These are phyloP conservation scores for Corythaeola cristata DNA, from an alignment of 2,113 vertebrate species.

Conservation along the genomic window DNA sequence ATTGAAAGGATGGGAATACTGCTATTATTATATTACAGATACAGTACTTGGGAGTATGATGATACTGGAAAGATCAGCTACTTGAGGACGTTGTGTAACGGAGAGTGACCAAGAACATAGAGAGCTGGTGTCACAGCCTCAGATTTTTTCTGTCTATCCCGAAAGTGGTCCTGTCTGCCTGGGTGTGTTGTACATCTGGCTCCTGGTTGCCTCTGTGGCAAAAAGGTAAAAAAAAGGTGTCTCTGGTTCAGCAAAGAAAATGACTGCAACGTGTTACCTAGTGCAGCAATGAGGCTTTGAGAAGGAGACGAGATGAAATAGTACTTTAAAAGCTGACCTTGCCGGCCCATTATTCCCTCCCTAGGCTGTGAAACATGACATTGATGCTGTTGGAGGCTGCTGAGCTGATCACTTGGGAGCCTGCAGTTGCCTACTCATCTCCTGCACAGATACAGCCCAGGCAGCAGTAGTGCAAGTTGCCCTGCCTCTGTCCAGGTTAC, in stretches of 20 bases:
- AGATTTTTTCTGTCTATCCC: not conserved
- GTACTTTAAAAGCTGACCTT: constrained; percentile 29
- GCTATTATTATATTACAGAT: not conserved
- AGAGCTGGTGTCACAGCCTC: not conserved
- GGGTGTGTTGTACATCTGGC: not conserved
- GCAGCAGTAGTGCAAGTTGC: not conserved
- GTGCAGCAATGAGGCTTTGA: not conserved
- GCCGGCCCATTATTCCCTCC: not conserved
- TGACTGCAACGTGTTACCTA: not conserved
- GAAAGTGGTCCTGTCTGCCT: rapidly evolving
- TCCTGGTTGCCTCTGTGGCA: rapidly evolving
- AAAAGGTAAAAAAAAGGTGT: not conserved
- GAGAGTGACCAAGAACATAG: not conserved
- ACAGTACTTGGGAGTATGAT: not conserved
- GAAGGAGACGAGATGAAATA: not conserved
- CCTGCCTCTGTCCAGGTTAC: not conserved
- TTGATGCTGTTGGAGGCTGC: not conserved
- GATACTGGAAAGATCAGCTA: not conserved
- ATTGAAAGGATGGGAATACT: not conserved
- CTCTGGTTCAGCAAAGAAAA: not conserved
- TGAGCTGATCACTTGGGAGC: not conserved
- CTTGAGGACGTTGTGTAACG: not conserved
- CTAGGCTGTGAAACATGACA: not conserved
- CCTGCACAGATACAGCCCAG: not conserved
- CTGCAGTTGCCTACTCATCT: not conserved